A percentile compares a stretch with the other conserved stretches of the same genome.
Evolutionary conservation across 2,113 vertebrate genomes (phyloP).

Genomic region (Orcinus orca): DNA sequence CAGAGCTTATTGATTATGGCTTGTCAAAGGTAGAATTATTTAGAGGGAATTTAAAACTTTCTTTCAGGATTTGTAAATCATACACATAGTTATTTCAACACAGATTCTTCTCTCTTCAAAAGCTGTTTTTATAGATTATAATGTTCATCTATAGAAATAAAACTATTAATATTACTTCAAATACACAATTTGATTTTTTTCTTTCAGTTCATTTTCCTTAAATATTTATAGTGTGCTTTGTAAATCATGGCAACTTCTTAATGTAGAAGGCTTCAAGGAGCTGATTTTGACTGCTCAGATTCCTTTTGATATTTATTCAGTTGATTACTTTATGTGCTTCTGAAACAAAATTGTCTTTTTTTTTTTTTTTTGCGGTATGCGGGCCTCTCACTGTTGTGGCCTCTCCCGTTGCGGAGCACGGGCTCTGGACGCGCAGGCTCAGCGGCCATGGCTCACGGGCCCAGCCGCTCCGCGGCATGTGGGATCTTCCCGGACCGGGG

Average conservation of each 20-base stretch:
- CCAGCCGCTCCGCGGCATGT: no score
- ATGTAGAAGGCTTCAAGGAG: background rate
- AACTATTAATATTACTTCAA: background rate
- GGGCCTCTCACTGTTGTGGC: no score
- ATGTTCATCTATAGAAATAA: background rate
- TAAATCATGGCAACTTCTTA: background rate
- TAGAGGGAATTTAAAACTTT: constrained; percentile 34
- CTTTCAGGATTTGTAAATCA: constrained; percentile 11
- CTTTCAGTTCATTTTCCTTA: background rate
- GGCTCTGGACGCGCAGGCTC: no score
- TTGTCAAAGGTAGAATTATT: constrained; percentile 6
- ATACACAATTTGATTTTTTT: background rate
- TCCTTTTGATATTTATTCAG: constrained; percentile 33
- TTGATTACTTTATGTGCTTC: background rate
- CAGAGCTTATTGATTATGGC: background rate
- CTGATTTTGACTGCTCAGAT: background rate
- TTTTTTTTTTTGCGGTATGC: no score
- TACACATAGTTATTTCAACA: background rate
- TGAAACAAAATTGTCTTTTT: constrained; percentile 29
- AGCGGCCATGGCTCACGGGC: no score
- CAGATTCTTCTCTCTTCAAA: constrained; percentile 22
- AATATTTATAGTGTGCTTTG: constrained; percentile 18
- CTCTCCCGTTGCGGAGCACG: no score
- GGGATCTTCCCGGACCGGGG: no score
- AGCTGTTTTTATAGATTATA: background rate